phyloP scores from a whole-genome alignment of 2,888 invertebrate species.

The Xanthostigma xanthostigma region DNA sequence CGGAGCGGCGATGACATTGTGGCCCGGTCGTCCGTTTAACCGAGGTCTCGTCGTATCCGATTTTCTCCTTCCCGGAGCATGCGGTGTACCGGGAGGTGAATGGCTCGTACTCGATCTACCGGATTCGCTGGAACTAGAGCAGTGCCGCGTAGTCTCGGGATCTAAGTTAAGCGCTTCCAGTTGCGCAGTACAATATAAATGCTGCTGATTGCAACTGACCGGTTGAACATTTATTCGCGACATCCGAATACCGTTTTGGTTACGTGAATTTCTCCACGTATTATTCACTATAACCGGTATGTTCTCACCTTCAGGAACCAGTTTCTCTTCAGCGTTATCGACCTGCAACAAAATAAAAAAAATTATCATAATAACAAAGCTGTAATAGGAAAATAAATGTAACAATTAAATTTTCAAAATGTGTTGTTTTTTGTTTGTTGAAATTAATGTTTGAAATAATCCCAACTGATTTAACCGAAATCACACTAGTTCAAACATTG shows the following conservation, averaged over 20 bases:
- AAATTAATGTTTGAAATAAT: too few relatives aligned
- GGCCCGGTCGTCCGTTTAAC: slow-evolving; percentile 19
- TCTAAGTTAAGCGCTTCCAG: slow-evolving; percentile 33
- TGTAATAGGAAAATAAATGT: too few relatives aligned
- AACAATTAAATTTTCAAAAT: too few relatives aligned
- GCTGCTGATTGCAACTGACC: slow-evolving; percentile 3
- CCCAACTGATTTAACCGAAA: too few relatives aligned
- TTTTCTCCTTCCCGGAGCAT: slow-evolving; percentile 24
- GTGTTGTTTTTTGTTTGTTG: too few relatives aligned
- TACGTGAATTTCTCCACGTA: slow-evolving; percentile 1
- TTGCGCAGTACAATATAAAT: slow-evolving; percentile 21
- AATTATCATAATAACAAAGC: neutral
- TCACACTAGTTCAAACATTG: too few relatives aligned
- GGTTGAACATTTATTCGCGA: slow-evolving; percentile 2
- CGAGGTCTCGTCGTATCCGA: slow-evolving; percentile 6
- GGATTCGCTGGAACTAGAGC: slow-evolving; percentile 35
- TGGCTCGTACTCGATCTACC: slow-evolving; percentile 35
- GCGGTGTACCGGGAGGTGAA: slow-evolving; percentile 42
- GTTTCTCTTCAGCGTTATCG: slow-evolving; percentile 3
- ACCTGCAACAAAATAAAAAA: slow-evolving; percentile 1
- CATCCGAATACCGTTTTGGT: slow-evolving; percentile 3
- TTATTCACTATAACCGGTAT: neutral
- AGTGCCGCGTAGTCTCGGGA: slow-evolving; percentile 32
- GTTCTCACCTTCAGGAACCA: neutral
- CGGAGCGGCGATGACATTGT: slow-evolving; percentile 26